Base-by-base conservation (phyloP, 2,113 vertebrate species). In the Benitochromis conjunctus region DNA sequence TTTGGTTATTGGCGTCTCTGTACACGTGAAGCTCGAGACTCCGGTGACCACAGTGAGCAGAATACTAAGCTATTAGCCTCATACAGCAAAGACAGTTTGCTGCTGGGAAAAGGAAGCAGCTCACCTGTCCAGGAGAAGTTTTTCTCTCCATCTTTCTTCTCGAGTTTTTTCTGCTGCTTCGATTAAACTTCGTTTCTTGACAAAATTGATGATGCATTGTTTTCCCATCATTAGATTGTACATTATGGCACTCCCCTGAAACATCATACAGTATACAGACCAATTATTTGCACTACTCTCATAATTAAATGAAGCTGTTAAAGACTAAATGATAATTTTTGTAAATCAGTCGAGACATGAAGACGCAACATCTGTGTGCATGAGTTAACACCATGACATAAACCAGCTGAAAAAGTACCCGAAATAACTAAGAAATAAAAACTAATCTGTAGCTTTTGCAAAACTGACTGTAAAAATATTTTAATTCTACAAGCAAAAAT, bases 21-120 rank as follows among this genome's bases (percentile, higher is more conserved):
- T 43, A 0, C 11, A 24, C 0, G 3, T 38, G 7, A 24, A 14
- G 36, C 64, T 14, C 3, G n/a, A 24, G 12, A 69, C n/a, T 16
- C 7, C 24, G 9, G n/a, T 24, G 36, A 0, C 2, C 16, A 24
- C 0, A 43, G 19, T 41, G 41, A 69, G 36, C 36, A 66, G 36
- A 66, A 24, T 24, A 36, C 62, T 66, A 66, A 66, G 13, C 62
- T 41, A 24, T 36, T 12, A 12, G 31, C 31, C 58, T 36, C 31
- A 62, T 36, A 7, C 60, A 64, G 60, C 60, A 64, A 11, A 1
- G 18, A n/a, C 4, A 12, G 31, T 64, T 36, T n/a, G 36, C 41
- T 4, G 60, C 36, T 64, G 31, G 58, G 2, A 2, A 64, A 62
- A 34, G 58, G 58, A 62, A 62, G 58, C 16, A 62, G 16, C 58